Conservation (phyloP, 35 echinoderm and acorn worm genomes). For the Ophiothrix spiculata region DNA sequence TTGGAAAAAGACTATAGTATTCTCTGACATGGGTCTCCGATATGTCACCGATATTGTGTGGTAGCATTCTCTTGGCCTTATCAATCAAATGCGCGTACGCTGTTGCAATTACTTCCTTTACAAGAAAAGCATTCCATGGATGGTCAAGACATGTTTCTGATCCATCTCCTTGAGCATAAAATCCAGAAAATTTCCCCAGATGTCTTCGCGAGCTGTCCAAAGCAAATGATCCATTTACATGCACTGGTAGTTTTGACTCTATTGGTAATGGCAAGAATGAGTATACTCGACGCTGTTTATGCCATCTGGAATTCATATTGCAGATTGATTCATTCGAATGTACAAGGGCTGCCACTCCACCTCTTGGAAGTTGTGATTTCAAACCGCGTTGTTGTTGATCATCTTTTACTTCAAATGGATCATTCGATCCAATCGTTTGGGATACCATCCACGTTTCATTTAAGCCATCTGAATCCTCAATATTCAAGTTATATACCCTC, state of each 20-base stretch:
- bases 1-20: conserved; percentile 17
- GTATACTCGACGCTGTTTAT: conserved; percentile 17
- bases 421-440: conserved; percentile 3
- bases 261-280: conserved; percentile 79
- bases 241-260: conserved; percentile 46
- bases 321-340: conserved; percentile 17
- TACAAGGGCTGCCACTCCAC: conserved; percentile 31
- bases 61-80: not conserved
- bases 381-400: not conserved
- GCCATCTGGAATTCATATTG: not conserved
- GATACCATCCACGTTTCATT: conserved; percentile 27
- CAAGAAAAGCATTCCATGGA: conserved; percentile 55
- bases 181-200: conserved; percentile 36
- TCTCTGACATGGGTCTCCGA: not conserved
- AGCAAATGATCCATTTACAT: conserved; percentile 75
- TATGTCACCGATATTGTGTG: not conserved
- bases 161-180: conserved; percentile 15
- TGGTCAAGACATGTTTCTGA: conserved; percentile 14
- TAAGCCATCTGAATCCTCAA: not conserved
- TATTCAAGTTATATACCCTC: not conserved
- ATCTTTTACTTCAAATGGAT: conserved; percentile 4
- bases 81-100: conserved; percentile 39
- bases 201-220: conserved; percentile 51
- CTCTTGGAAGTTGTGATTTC: conserved; percentile 27
- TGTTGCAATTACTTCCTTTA: conserved; percentile 30